Evolutionary conservation across 2,113 vertebrate genomes (phyloP), one percentile per base, ranked within the genome.

Genomic region (Neolamprologus brichardi): DNA sequence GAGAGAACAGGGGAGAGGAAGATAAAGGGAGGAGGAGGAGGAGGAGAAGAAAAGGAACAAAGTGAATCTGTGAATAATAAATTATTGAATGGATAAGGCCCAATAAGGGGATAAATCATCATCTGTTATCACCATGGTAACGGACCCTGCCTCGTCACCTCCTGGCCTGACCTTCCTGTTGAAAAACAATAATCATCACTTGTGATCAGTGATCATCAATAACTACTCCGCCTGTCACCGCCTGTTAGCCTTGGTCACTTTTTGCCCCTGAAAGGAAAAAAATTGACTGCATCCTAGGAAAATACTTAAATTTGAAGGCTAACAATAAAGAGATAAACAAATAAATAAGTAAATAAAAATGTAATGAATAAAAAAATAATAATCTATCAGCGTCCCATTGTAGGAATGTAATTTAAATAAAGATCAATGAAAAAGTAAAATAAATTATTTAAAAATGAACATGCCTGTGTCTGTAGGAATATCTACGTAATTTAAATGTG

Each of bases 61-160:
- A 92, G 90, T 91, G 81, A 91, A 89, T 88, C 88, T 86, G 85
- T 89, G 84, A 90, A 93, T 92, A 84, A 89, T 90, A 60, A 89
- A 94, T 94, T 78, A 94, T 90, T 91, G 84, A 91, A 93, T 62
- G 84, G 72, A 88, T 84, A 32, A 82, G 87, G 78, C 72, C 77
- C 82, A 79, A 92, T 92, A 83, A 91, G 77, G 44, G 84, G 82
- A 93, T 93, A 90, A 86, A 94, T 94, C 91, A 85, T 37, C 18
- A 25, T 53, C 62, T 1, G 81, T 83, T 84, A 93, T 93, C 84
- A 12, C 84, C 89, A 94, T 92, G 84, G 93, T 41, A 93, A 93
- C 91, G 34, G 81, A 79, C 86, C 84, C 87, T 10, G 83, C 88
- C 79, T 88, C 12, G 81, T 77, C 82, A 39, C 89, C 91, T 86